A percentile compares a stretch with the other conserved stretches of the same genome.
phyloP scores from a whole-genome alignment of 2,113 vertebrate genomes.

The Okapia johnstoni region DNA sequence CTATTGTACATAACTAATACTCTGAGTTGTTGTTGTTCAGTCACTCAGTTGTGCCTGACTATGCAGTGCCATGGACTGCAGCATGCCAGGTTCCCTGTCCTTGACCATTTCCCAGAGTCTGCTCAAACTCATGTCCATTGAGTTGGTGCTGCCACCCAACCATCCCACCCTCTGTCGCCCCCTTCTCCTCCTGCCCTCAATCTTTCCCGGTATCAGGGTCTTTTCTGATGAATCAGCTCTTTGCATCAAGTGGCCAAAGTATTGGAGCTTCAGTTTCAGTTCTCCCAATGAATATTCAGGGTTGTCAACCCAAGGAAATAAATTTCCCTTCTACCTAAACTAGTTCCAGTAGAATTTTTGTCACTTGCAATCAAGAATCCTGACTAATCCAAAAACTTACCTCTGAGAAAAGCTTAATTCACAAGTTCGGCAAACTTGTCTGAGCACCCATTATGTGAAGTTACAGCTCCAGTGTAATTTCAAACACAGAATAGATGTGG shows the following conservation, averaged over 20 bases:
- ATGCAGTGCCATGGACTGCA: fast-evolving
- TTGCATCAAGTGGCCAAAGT: background rate
- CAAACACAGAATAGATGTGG: background rate
- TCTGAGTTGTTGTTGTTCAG: background rate
- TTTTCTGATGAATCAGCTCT: background rate
- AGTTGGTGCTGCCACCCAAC: background rate
- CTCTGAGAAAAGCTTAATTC: background rate
- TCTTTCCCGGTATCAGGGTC: background rate
- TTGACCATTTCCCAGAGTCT: background rate
- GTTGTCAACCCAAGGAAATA: background rate
- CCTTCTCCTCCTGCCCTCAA: background rate
- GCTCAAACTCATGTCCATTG: background rate
- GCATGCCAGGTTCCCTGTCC: background rate
- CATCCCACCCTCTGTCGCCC: background rate
- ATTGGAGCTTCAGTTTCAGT: background rate
- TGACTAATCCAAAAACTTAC: background rate
- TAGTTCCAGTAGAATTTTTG: background rate
- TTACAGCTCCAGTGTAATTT: background rate
- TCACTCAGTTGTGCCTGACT: background rate
- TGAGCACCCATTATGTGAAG: background rate
- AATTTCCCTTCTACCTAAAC: background rate
- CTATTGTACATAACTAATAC: background rate
- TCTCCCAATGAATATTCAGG: background rate
- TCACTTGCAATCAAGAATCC: background rate
- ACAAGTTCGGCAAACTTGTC: background rate